Conservation (phyloP, 2,888 invertebrate species). For the Polyommatus icarus region DNA sequence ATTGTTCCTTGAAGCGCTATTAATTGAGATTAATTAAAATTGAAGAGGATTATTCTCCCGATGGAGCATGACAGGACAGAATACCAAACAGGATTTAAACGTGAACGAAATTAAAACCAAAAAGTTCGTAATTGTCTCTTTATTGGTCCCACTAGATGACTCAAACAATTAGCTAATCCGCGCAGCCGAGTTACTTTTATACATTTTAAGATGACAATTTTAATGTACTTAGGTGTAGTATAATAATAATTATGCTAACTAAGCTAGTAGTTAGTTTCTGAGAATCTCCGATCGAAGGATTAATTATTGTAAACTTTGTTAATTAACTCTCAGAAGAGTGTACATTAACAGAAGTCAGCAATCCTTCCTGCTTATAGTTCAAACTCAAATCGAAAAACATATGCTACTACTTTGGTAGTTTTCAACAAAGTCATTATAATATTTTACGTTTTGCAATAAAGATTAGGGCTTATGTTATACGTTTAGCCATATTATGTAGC, state of each 20-base stretch:
- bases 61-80: conserved; percentile 59
- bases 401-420: neutral
- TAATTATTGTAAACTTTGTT: neutral
- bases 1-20: conserved; percentile 61
- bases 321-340: neutral
- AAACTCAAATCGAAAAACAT: neutral
- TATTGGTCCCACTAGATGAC: conserved; percentile 28
- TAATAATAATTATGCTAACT: too few relatives aligned
- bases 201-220: too few relatives aligned
- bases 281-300: too few relatives aligned
- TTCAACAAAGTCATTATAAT: neutral
- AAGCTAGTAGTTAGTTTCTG: too few relatives aligned
- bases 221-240: too few relatives aligned
- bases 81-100: conserved; percentile 56
- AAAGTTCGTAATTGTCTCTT: conserved; percentile 51
- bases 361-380: too few relatives aligned
- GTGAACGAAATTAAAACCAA: conserved; percentile 49
- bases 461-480: neutral
- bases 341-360: neutral
- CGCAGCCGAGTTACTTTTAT: conserved; percentile 1
- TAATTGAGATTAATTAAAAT: conserved; percentile 72
- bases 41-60: conserved; percentile 71
- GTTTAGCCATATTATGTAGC: neutral
- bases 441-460: neutral
- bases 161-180: conserved; percentile 25